A percentile compares a stretch with the other conserved stretches of the same genome.
phyloP scores from a whole-genome alignment of 2,888 invertebrate genomes.

The Diarsia dahlii region DNA sequence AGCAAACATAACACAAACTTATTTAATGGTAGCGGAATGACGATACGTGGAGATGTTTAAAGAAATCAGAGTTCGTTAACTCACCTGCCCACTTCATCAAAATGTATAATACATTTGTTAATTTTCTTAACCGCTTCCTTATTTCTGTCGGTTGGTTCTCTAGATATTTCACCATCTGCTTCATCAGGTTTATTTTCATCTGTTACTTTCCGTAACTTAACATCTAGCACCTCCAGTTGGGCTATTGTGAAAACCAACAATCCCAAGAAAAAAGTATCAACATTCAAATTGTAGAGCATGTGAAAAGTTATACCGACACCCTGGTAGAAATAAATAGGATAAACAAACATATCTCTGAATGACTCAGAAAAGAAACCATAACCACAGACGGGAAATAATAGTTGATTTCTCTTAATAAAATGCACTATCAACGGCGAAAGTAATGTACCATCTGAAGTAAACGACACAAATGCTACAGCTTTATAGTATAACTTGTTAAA shows the following conservation, averaged over 20 bases:
- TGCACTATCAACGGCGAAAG: conserved; percentile 70
- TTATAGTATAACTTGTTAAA: conserved; percentile 75
- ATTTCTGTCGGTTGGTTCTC: conserved; percentile 35
- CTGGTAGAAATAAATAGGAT: conserved; percentile 79
- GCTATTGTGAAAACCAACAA: conserved; percentile 76
- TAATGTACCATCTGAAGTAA: conserved; percentile 68
- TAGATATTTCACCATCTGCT: conserved; percentile 17
- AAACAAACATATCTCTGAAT: conserved; percentile 69
- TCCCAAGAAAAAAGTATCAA: conserved; percentile 79
- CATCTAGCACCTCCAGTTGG: conserved; percentile 79
- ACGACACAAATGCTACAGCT: conserved; percentile 69
- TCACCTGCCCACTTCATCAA: conserved; percentile 75
- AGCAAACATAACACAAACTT: conserved; percentile 30
- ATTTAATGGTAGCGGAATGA: accelerated
- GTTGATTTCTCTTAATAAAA: conserved; percentile 65
- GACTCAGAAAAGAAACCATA: conserved; percentile 77
- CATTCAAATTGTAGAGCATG: conserved; percentile 76
- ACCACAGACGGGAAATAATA: conserved; percentile 73
- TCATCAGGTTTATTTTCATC: conserved; percentile 36
- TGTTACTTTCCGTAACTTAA: conserved; percentile 73
- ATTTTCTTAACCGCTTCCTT: conserved; percentile 66
- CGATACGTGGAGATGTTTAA: background rate
- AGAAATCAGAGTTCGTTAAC: conserved; percentile 32
- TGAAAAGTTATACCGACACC: conserved; percentile 74
- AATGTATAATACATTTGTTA: conserved; percentile 75